Percentiles rank a stretch among this genome's conserved stretches.
Evolutionary conservation across 2,113 vertebrate genomes (phyloP).

Genomic region (Canis aureus): DNA sequence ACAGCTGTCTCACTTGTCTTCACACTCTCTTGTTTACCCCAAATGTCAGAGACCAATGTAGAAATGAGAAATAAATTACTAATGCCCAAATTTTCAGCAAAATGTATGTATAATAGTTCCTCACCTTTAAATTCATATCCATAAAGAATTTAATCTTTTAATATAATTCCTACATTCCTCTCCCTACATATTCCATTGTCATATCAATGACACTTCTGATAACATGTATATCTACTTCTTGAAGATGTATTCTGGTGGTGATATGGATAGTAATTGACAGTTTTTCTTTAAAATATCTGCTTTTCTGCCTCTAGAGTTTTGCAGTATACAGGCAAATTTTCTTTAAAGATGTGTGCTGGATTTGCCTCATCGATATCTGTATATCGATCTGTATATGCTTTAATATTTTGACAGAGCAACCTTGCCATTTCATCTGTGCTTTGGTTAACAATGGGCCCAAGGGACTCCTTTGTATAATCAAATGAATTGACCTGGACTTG

Average conservation of each 20-base stretch:
- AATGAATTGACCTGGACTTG: conserved; percentile 42
- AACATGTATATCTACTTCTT: not conserved
- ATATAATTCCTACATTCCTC: conserved; percentile 41
- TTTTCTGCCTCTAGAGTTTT: conserved; percentile 53
- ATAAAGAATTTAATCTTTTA: conserved; percentile 38
- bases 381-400: not conserved
- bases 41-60: conserved; percentile 52
- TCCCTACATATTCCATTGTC: conserved; percentile 16
- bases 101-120: not conserved
- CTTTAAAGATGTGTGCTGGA: conserved; percentile 47
- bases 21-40: not conserved
- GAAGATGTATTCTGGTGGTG: conserved; percentile 2
- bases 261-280: conserved; percentile 41
- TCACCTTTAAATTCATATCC: not conserved
- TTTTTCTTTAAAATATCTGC: conserved; percentile 39
- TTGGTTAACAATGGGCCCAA: conserved; percentile 35
- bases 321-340: conserved; percentile 48
- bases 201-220: not conserved
- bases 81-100: conserved; percentile 26
- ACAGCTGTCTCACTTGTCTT: not conserved
- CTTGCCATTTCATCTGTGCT: conserved; percentile 48
- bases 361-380: not conserved
- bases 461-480: conserved; percentile 34
- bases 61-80: conserved; percentile 49
- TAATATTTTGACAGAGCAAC: conserved; percentile 41